A percentile compares a stretch with the other conserved stretches of the same genome.
Conservation (phyloP, 2,888 invertebrate species). For the Lasioglossum zephyrum region DNA sequence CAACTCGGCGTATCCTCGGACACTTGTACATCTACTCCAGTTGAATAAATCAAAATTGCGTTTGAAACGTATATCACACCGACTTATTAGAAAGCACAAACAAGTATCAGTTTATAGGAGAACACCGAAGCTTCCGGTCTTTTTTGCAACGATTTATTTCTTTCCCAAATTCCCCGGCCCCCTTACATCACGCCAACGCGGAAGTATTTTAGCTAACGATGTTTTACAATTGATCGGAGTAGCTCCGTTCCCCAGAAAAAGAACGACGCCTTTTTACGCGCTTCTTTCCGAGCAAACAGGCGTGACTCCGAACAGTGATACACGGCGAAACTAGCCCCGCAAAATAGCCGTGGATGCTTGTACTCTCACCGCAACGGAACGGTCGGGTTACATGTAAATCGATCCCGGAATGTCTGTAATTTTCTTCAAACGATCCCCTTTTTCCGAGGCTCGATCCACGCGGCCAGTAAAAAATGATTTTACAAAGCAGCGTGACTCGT, state of each 20-base stretch:
- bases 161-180: neutral
- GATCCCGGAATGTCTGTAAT: constrained; percentile 4
- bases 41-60: neutral
- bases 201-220: constrained; percentile 3
- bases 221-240: neutral
- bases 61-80: neutral
- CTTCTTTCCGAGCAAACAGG: neutral
- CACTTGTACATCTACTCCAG: neutral
- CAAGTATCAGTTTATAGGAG: neutral
- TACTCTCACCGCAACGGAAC: constrained; percentile 2
- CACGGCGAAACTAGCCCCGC: neutral
- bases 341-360: neutral
- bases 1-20: neutral
- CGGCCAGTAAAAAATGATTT: neutral
- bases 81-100: neutral
- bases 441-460: neutral
- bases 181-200: constrained; percentile 1
- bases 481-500: constrained; percentile 11
- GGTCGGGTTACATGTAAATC: constrained; percentile 1
- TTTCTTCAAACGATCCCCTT: constrained; percentile 7
- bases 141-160: constrained; percentile 30
- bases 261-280: neutral
- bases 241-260: neutral
- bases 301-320: neutral
- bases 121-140: constrained; percentile 16